Percentiles rank a stretch among this genome's conserved stretches.
phyloP scores from a whole-genome alignment of 1,140 invertebrate species.

The Brachionus manjavacas region DNA sequence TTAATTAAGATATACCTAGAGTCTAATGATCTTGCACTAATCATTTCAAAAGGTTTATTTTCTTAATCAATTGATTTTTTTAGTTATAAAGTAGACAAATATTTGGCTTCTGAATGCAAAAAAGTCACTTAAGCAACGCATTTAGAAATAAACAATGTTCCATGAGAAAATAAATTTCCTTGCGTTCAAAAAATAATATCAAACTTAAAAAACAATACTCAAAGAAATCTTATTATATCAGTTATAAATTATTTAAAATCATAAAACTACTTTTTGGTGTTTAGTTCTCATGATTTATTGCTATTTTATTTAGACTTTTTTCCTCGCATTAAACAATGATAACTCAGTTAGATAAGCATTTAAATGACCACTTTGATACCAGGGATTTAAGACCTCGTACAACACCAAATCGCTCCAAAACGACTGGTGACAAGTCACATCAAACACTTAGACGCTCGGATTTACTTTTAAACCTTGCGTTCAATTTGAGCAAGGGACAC shows the following conservation, averaged over 20 bases:
- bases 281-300: background rate
- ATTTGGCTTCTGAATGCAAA: background rate
- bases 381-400: background rate
- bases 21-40: background rate
- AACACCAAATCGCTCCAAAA: background rate
- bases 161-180: background rate
- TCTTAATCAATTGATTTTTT: slow-evolving; percentile 13
- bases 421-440: background rate
- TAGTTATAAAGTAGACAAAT: background rate
- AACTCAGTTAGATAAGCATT: background rate
- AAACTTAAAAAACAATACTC: background rate
- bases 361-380: background rate
- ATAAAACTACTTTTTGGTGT: slow-evolving; percentile 3
- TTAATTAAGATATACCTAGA: too few species aligned
- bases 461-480: background rate
- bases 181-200: background rate
- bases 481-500: slow-evolving; percentile 25
- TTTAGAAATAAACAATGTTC: background rate
- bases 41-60: background rate
- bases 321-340: background rate
- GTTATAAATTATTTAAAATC: slow-evolving; percentile 5
- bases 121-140: background rate
- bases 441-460: background rate
- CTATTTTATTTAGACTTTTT: background rate
- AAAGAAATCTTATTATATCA: slow-evolving; percentile 17